Percentiles rank a stretch among this genome's conserved stretches.
Evolutionary conservation across 1,140 invertebrate species (phyloP).

Genomic region (Octopus sinensis): DNA sequence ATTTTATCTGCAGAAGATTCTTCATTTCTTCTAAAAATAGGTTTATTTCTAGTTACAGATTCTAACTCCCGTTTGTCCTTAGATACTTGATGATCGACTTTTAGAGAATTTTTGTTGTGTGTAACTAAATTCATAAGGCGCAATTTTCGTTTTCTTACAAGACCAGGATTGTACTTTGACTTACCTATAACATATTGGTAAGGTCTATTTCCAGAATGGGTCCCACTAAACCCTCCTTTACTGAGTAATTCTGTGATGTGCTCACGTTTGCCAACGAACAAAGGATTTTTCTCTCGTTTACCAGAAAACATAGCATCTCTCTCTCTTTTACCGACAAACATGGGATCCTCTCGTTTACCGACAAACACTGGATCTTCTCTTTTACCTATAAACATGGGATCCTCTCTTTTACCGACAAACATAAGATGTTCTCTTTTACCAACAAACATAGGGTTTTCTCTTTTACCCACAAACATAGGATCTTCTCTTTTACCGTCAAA

Average conservation of each 20-base stretch:
- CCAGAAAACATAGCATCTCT: slow-evolving; percentile 2
- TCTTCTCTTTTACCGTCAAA: slow-evolving; percentile 15
- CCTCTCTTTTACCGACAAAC: slow-evolving; percentile 6
- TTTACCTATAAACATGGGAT: slow-evolving; percentile 19
- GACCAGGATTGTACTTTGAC: neutral
- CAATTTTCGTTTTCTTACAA: slow-evolving; percentile 4
- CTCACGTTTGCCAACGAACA: neutral
- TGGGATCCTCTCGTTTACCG: slow-evolving; percentile 16
- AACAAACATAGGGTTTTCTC: slow-evolving; percentile 22
- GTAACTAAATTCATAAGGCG: slow-evolving; percentile 18
- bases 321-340: slow-evolving; percentile 12
- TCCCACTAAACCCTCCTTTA: too few relatives aligned
- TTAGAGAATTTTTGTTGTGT: slow-evolving; percentile 15
- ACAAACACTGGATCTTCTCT: slow-evolving; percentile 19
- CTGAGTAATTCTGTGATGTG: too few relatives aligned
- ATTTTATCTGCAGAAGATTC: too few relatives aligned
- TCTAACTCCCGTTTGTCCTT: slow-evolving; percentile 19
- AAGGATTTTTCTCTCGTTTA: neutral
- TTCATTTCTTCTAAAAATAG: neutral
- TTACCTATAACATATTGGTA: too few relatives aligned
- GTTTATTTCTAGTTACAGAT: slow-evolving; percentile 14
- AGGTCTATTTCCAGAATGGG: too few relatives aligned
- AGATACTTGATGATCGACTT: slow-evolving; percentile 20
- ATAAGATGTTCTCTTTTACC: slow-evolving; percentile 15
- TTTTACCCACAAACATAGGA: slow-evolving; percentile 21